Evolutionary conservation across 2,888 invertebrate species (phyloP), one percentile per base, ranked within the genome.

Genomic region (Odontocolon sp.): DNA sequence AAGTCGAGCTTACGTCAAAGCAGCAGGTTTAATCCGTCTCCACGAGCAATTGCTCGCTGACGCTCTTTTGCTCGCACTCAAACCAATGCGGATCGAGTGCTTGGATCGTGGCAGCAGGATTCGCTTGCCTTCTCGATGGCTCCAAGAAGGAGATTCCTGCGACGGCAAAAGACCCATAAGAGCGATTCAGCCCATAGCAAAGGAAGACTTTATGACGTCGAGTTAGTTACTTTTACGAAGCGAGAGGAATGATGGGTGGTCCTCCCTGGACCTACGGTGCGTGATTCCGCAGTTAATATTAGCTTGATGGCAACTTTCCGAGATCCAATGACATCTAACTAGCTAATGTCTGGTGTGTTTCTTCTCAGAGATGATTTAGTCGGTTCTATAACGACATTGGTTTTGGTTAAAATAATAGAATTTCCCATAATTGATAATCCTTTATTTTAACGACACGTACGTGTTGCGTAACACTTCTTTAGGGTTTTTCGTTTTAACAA

Each of bases 1-100:
- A 61, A 77, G 81, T 74, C 66, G 70, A 72, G 67, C 75, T 81
- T 77, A 75, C 73, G 80, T 79, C 79, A 77, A 79, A 78, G 72
- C 61, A 56, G 78, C 59, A 67, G 75, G 64, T 77, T 79, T 74
- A 80, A 81, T 78, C 78, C 80, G 56, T 69, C 63, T 77, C 70
- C 64, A 67, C 61, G 73, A 77, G 68, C 78, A 73, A 81, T 81
- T 78, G 71, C 61, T 61, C 59, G 57, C 69, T 42, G 9, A 50
- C 47, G 61, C 52, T 61, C 54, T 52, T 28, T 45, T 14, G 11
- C 36, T 26, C 16, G 23, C 28, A 67, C 52, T 73, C 23, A 6
- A 21, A 36, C 40, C 54, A 68, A 57, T 67, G 73, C n/a, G 64
- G 54, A 54, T 63, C 38, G 56, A 63, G 42, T 31, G 14, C 9